Base-by-base conservation (phyloP, 2,888 invertebrate genomes). In the Scaptomyza tumidula region DNA sequence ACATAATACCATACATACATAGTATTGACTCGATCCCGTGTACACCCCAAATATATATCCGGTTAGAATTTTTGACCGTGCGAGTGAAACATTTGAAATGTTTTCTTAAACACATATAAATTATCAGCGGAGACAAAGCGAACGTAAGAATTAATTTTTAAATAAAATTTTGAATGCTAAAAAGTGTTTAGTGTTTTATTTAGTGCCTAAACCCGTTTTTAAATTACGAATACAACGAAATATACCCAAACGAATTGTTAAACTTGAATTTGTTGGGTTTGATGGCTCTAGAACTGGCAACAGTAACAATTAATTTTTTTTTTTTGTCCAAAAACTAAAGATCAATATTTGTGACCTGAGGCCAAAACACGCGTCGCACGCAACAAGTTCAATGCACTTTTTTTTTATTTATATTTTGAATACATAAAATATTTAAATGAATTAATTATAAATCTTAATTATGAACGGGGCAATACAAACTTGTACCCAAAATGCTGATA, bases 181-280 rank as follows among this genome's bases (percentile, higher is more conserved):
- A 78, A 75, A 62, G 63, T 75, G 67, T 63, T 80, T 70, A 83
- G 80, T 82, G 71, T 76, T 65, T 88, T 76, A 63, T 72, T 61
- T 64, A 58, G 52, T 46, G 48, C 7, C 16, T 44, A 58, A 76
- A 83, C 89, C 75, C 63, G 89, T 89, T 83, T 57, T n/a, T 31
- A 10, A 48, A 54, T 37, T 50, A 67, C 46, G 27, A 66, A 53
- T 65, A 16, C 44, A 3, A 11, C 7, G 13, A 39, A 39, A 39
- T 2, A 31, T 6, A 52, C 27, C 14, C 14, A 5, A 24, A 24
- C 41, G 14, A 31, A 63, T 63, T 63, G n/a, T 63, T 14, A 16
- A 31, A 54, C 31, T 14, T 13, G 19, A 71, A 70, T 53, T 33
- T 52, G 27, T 50, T 44, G 24, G 55, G 44, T 44, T 33, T 73